Percentiles rank a stretch among this genome's conserved stretches.
These are phyloP conservation scores for Phylloscopus whistleri DNA, from an alignment of 2,113 vertebrate genomes.

Conservation along the genomic window DNA sequence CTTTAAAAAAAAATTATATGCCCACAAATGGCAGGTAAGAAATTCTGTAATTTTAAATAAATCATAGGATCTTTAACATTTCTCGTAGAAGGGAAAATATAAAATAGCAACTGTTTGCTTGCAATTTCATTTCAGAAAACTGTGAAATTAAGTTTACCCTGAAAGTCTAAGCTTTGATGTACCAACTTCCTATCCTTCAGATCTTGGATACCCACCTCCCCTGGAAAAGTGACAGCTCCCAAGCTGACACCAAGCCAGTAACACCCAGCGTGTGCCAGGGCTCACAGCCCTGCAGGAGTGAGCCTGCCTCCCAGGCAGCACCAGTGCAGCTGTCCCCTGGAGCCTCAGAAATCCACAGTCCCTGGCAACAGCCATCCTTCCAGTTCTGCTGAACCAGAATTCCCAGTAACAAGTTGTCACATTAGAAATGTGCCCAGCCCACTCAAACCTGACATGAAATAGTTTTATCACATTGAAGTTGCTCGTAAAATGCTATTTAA, in stretches of 20 bases:
- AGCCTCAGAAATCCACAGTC: background rate
- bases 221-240: background rate
- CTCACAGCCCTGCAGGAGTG: background rate
- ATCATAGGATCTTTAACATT: background rate
- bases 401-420: background rate
- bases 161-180: background rate
- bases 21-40: background rate
- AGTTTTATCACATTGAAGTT: background rate
- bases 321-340: accelerated
- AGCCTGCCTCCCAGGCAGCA: background rate
- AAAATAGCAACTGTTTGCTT: background rate
- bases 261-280: accelerated
- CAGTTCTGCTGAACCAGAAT: background rate
- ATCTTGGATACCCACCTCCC: background rate
- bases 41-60: background rate
- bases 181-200: background rate
- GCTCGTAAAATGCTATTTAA: background rate
- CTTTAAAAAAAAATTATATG: background rate
- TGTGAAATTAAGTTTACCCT: background rate
- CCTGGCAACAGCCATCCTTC: background rate
- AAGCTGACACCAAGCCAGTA: background rate
- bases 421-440: background rate
- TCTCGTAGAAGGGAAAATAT: background rate
- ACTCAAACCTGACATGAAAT: background rate
- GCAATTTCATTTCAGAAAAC: background rate